Conservation (phyloP, 1,140 invertebrate species). For the Sminthurides bifidus region DNA sequence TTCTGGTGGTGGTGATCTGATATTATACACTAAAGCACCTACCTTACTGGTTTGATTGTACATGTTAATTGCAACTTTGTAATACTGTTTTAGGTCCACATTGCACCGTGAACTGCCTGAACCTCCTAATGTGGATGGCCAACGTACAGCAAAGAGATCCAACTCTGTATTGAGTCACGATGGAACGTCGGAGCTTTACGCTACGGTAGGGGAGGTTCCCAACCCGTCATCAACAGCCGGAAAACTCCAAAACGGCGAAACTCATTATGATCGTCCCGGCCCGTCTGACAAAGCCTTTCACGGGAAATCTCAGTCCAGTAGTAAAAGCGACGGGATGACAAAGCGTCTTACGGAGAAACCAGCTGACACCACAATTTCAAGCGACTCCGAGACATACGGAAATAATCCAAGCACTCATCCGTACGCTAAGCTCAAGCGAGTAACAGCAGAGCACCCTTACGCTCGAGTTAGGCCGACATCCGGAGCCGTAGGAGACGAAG, state of each 20-base stretch:
- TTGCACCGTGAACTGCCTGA: constrained; percentile 17
- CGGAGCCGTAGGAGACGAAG: constrained; percentile 20
- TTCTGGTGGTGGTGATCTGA: too few species aligned
- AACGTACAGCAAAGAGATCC: constrained; percentile 16
- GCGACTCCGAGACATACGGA: constrained; percentile 26
- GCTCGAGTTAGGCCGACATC: too few species aligned
- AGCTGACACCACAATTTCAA: constrained; percentile 22
- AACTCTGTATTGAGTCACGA: constrained; percentile 26
- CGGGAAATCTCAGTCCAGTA: background rate
- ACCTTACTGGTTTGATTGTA: too few species aligned
- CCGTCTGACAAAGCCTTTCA: background rate
- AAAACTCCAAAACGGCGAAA: background rate
- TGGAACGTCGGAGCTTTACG: constrained; percentile 27
- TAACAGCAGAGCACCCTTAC: background rate
- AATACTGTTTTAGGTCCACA: too few species aligned
- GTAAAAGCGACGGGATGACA: background rate
- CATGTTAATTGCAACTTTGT: too few species aligned
- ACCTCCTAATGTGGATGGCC: background rate
- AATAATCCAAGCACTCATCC: constrained; percentile 16
- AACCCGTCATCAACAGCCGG: background rate
- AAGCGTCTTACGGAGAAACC: constrained; percentile 16
- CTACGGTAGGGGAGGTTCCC: constrained; percentile 26
- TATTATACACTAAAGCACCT: too few species aligned
- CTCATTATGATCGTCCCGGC: constrained; percentile 5
- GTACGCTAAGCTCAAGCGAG: constrained; percentile 24